Percentiles rank a stretch among this genome's conserved stretches.
These are phyloP conservation scores for Leptestheria dahalacensis DNA, from an alignment of 1,140 invertebrate genomes.

Conservation along the genomic window DNA sequence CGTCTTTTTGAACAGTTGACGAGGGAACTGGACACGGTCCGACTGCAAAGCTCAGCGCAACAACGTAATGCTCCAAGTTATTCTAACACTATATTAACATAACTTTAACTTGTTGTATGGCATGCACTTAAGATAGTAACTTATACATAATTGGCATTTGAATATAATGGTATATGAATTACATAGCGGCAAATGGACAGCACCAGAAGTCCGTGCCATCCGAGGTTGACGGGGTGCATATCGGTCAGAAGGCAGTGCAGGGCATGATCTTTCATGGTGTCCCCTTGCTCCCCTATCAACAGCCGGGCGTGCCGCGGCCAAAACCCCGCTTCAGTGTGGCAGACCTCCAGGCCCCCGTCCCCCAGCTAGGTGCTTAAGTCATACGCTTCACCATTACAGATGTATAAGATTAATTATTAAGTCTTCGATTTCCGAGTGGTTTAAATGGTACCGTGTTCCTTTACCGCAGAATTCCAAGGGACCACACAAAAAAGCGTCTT, in stretches of 20 bases:
- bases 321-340: slow-evolving; percentile 18
- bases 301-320: slow-evolving; percentile 15
- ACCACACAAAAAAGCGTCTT: too few relatives aligned
- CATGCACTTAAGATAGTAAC: neutral
- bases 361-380: neutral
- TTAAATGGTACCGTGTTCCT: too few relatives aligned
- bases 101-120: too few relatives aligned
- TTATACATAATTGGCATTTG: neutral
- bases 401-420: too few relatives aligned
- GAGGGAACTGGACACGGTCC: neutral
- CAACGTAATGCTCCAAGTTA: too few relatives aligned
- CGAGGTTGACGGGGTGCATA: slow-evolving; percentile 1
- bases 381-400: too few relatives aligned
- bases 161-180: neutral
- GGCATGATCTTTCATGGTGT: slow-evolving; percentile 17
- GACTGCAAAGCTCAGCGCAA: neutral
- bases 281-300: slow-evolving; percentile 17
- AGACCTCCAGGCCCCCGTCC: slow-evolving; percentile 4
- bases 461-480: too few relatives aligned
- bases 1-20: neutral
- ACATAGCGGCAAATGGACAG: neutral
- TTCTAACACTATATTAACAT: too few relatives aligned
- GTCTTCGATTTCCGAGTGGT: too few relatives aligned
- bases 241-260: slow-evolving; percentile 3
- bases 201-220: neutral